A percentile compares a stretch with the other conserved stretches of the same genome.
These are phyloP conservation scores for Phoronis australis DNA, from an alignment of 2,888 invertebrate species.

Conservation along the genomic window DNA sequence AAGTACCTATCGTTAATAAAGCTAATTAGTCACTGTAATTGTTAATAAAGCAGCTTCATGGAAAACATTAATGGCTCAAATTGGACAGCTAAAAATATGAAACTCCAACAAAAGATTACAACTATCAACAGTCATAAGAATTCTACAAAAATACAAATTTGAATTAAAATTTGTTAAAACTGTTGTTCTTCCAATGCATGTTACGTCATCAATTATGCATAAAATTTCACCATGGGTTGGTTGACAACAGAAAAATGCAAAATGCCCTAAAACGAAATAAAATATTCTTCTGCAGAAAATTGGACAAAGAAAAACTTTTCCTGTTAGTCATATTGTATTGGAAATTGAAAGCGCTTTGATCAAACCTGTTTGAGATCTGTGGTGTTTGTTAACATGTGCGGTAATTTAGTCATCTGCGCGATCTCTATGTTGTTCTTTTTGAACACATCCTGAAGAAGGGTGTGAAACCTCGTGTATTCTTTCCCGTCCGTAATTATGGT, in stretches of 20 bases:
- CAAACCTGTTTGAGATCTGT: conserved; percentile 26
- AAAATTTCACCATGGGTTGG: no score
- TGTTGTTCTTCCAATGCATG: not conserved
- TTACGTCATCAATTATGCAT: no score
- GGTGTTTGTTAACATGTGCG: conserved; percentile 55
- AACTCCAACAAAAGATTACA: not conserved
- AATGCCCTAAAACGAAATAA: not conserved
- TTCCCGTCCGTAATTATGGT: conserved; percentile 75
- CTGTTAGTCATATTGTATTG: no score
- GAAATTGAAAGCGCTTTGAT: not conserved
- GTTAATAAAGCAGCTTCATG: no score
- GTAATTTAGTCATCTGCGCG: conserved; percentile 67
- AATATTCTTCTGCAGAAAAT: not conserved
- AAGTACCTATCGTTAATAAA: no score
- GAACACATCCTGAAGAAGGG: conserved; percentile 65
- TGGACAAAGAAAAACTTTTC: no score
- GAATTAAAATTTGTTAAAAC: not conserved
- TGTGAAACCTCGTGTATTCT: conserved; percentile 72
- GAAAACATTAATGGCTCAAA: not conserved
- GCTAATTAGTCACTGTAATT: no score
- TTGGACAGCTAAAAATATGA: not conserved
- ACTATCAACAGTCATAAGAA: not conserved
- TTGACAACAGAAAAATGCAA: not conserved
- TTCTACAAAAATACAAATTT: not conserved
- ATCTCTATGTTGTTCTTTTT: conserved; percentile 62